Percentiles rank a stretch among this genome's conserved stretches.
Evolutionary conservation across 2,113 vertebrate genomes (phyloP).

Genomic region (Mesitornis unicolor): DNA sequence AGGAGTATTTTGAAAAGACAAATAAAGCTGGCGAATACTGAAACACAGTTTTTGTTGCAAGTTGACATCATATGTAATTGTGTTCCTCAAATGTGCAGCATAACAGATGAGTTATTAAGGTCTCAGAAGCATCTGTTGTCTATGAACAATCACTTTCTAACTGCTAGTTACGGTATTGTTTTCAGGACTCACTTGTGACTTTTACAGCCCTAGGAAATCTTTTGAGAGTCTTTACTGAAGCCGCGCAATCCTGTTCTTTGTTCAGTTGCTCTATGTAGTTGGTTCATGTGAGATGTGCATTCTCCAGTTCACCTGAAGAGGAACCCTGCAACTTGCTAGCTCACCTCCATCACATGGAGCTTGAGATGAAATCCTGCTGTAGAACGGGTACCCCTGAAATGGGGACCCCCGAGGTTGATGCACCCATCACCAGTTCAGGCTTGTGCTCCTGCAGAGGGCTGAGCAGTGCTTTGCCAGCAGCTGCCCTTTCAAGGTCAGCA

Average conservation of each 20-base stretch:
- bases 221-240: neutral
- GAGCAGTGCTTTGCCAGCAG: neutral
- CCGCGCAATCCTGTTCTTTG: accelerated
- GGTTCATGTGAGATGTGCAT: accelerated
- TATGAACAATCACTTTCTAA: neutral
- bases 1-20: neutral
- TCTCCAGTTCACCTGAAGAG: neutral
- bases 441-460: neutral
- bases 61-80: neutral
- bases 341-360: neutral
- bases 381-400: neutral
- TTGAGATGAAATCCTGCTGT: neutral
- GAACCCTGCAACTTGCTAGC: neutral
- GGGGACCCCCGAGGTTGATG: accelerated
- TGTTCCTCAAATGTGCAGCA: neutral
- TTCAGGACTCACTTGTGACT: neutral
- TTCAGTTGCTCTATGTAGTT: accelerated
- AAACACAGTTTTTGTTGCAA: neutral
- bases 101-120: neutral
- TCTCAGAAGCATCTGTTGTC: neutral
- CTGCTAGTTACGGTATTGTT: neutral
- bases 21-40: neutral
- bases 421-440: accelerated
- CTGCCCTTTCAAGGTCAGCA: neutral
- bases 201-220: neutral